phyloP scores from a whole-genome alignment of 2,888 invertebrate species.

The Mayetiola destructor region DNA sequence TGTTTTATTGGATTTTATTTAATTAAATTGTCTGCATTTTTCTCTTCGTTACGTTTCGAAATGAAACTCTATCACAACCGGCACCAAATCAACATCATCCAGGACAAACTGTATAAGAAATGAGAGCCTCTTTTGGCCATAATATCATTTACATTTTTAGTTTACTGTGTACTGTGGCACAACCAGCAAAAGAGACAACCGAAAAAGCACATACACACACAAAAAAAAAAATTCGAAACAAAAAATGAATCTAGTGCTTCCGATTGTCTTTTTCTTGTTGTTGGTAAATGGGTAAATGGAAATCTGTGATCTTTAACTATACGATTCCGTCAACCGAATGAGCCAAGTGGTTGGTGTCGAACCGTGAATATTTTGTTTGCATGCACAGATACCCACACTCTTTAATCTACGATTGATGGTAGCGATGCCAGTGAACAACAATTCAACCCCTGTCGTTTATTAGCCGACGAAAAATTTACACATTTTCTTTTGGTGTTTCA shows the following conservation, averaged over 20 bases:
- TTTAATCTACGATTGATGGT: no score
- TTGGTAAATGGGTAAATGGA: no score
- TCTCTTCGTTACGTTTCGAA: not conserved
- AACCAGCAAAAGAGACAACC: not conserved
- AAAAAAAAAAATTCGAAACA: no score
- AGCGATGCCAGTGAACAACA: not conserved
- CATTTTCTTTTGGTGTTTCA: not conserved
- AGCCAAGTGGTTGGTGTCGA: not conserved
- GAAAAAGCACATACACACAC: not conserved
- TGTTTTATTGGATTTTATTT: constrained; percentile 11
- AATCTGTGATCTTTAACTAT: not conserved
- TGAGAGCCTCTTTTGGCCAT: not conserved
- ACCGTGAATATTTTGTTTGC: not conserved
- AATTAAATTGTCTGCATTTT: constrained; percentile 12
- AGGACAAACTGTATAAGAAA: not conserved
- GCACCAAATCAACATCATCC: constrained; percentile 1
- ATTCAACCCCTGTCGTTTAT: not conserved
- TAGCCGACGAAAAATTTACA: not conserved
- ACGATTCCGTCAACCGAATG: not conserved
- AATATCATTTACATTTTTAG: not conserved
- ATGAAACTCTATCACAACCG: not conserved
- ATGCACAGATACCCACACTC: no score
- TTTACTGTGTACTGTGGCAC: not conserved
- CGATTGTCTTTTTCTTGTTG: no score
- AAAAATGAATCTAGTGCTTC: no score